A percentile compares a stretch with the other conserved stretches of the same genome.
phyloP scores from a whole-genome alignment of 2,888 invertebrate species.

The Volucella zonaria region DNA sequence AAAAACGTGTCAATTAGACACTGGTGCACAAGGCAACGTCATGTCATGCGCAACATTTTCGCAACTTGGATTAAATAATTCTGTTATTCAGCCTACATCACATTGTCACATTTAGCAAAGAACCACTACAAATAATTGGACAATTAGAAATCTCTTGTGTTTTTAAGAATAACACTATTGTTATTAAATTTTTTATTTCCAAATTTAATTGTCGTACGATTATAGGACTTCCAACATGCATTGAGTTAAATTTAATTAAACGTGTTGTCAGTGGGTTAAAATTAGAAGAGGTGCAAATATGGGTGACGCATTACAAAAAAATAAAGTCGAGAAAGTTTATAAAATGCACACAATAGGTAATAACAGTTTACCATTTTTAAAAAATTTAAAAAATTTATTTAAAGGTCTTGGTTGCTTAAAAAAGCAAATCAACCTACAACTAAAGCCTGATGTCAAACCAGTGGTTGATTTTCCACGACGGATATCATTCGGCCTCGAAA shows the following conservation, averaged over 20 bases:
- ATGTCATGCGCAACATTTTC: slow-evolving; percentile 17
- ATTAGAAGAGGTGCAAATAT: slow-evolving; percentile 2
- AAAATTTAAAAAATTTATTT: slow-evolving; percentile 29
- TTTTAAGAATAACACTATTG: no score
- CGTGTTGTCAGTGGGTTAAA: slow-evolving; percentile 1
- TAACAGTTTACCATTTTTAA: background rate
- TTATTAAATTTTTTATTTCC: slow-evolving; percentile 23
- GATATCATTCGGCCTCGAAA: slow-evolving; percentile 13
- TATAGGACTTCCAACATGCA: slow-evolving; percentile 9
- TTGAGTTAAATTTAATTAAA: slow-evolving; percentile 30
- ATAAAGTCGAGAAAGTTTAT: slow-evolving; percentile 2
- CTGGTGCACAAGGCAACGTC: slow-evolving; percentile 42
- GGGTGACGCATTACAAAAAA: no score
- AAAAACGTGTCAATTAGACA: slow-evolving; percentile 46
- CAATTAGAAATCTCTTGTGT: slow-evolving; percentile 1
- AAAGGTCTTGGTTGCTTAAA: slow-evolving; percentile 32
- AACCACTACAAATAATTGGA: slow-evolving; percentile 23
- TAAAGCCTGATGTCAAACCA: slow-evolving; percentile 2
- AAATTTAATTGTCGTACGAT: slow-evolving; percentile 26
- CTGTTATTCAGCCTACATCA: background rate
- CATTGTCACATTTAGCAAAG: background rate
- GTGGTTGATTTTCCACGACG: slow-evolving; percentile 23
- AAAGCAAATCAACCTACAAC: slow-evolving; percentile 13
- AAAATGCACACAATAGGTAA: background rate
- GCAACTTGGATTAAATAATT: slow-evolving; percentile 10